Evolutionary conservation across 2,888 invertebrate genomes (phyloP).

Genomic region (Sthenelais limicola): DNA sequence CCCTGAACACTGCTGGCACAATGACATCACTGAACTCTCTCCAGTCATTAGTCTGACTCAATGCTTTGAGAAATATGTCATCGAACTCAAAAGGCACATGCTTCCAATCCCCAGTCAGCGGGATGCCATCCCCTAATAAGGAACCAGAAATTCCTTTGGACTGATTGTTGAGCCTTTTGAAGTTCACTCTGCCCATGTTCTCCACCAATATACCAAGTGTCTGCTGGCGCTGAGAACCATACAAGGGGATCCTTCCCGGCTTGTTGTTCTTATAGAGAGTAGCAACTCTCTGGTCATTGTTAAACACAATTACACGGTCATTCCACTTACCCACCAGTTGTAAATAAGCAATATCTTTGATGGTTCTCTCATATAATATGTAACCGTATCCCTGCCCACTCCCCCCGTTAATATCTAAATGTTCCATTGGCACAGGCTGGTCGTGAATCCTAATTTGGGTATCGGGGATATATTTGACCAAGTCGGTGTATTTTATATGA

Average conservation of each 20-base stretch:
- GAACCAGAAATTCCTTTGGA: conserved; percentile 44
- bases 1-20: conserved; percentile 25
- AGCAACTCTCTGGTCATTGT: conserved; percentile 47
- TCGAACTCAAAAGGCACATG: conserved; percentile 49
- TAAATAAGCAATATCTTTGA: conserved; percentile 44
- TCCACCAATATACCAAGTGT: conserved; percentile 49
- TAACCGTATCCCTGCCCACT: conserved; percentile 77
- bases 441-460: neutral
- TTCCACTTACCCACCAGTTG: conserved; percentile 47
- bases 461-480: neutral
- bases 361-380: conserved; percentile 74
- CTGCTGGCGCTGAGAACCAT: neutral
- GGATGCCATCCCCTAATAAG: conserved; percentile 17
- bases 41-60: conserved; percentile 26
- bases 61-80: conserved; percentile 17
- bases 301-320: conserved; percentile 73
- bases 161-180: conserved; percentile 41
- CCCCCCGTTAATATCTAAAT: conserved; percentile 61
- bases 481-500: conserved; percentile 1
- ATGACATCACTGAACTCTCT: neutral
- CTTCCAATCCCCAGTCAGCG: conserved; percentile 37
- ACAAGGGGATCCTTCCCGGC: neutral
- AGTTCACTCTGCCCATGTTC: conserved; percentile 51
- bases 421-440: conserved; percentile 66
- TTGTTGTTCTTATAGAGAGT: conserved; percentile 60